Conservation (phyloP, 2,888 invertebrate species). For the Phortica magna region DNA sequence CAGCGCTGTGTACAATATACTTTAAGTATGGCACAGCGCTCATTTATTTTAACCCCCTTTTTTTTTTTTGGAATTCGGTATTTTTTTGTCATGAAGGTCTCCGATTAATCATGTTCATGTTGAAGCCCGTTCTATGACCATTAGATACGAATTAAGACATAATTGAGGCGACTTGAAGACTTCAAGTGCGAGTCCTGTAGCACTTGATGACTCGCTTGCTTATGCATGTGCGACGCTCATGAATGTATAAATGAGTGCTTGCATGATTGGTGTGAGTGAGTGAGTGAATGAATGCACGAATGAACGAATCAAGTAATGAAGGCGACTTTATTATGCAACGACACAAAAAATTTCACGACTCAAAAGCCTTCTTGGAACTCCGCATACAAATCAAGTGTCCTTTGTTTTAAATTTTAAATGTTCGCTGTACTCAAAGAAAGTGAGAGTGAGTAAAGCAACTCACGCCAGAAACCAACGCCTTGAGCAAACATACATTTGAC, state of each 20-base stretch:
- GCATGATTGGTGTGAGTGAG: neutral
- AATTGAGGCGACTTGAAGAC: slow-evolving; percentile 67
- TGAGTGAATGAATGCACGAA: slow-evolving; percentile 4
- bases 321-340: slow-evolving; percentile 27
- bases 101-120: slow-evolving; percentile 63
- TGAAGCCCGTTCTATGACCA: slow-evolving; percentile 54
- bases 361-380: slow-evolving; percentile 24
- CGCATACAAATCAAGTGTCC: neutral
- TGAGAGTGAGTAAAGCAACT: too few species aligned
- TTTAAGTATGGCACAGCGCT: neutral
- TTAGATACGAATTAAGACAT: slow-evolving; percentile 74
- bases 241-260: slow-evolving; percentile 3
- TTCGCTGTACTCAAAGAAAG: neutral
- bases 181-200: slow-evolving; percentile 58
- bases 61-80: slow-evolving; percentile 32
- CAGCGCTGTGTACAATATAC: too few species aligned
- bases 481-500: neutral
- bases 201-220: neutral
- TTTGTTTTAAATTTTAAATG: slow-evolving; percentile 10
- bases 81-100: slow-evolving; percentile 47
- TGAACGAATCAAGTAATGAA: slow-evolving; percentile 12
- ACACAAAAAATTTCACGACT: neutral
- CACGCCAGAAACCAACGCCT: neutral
- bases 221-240: neutral
- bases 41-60: slow-evolving; percentile 44